Evolutionary conservation across 2,888 invertebrate species (phyloP).

Genomic region (Rotaria sp.): DNA sequence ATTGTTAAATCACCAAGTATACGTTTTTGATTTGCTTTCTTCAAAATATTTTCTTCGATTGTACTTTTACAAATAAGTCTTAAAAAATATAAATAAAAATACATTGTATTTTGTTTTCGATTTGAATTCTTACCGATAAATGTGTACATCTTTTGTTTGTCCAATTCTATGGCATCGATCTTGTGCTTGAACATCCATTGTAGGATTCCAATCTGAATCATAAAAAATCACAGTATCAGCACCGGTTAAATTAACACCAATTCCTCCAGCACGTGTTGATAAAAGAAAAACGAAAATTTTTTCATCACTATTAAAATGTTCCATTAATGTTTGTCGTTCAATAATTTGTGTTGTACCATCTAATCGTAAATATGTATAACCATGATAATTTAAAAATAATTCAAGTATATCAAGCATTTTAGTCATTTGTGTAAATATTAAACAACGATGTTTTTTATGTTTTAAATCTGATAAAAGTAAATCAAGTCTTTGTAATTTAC

Average conservation of each 20-base stretch:
- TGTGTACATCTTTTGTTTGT: constrained; percentile 95
- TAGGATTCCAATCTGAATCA: constrained; percentile 99
- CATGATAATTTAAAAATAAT: constrained; percentile 89
- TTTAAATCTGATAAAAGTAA: constrained; percentile 73
- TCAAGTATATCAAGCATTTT: constrained; percentile 96
- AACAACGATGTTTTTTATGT: constrained; percentile 74
- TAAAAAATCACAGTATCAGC: constrained; percentile 99
- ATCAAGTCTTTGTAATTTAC: constrained; percentile 75
- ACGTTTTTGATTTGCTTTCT: constrained; percentile 95
- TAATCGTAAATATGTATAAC: constrained; percentile 85
- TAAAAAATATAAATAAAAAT: constrained; percentile 43
- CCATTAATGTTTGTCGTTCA: constrained; percentile 86
- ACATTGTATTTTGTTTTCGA: constrained; percentile 73
- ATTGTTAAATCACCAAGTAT: constrained; percentile 90
- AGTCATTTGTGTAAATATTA: constrained; percentile 99
- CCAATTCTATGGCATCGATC: constrained; percentile 87
- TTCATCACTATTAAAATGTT: constrained; percentile 87
- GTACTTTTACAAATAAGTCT: constrained; percentile 91
- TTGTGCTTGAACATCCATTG: constrained; percentile 86
- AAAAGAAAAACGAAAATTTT: constrained; percentile 60
- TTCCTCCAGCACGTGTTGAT: neutral
- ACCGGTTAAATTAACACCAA: constrained; percentile 80
- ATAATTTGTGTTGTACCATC: constrained; percentile 93
- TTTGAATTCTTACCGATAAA: constrained; percentile 73
- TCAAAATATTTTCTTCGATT: constrained; percentile 95